Conservation (phyloP, 2,888 invertebrate genomes). For the Polyommatus icarus region DNA sequence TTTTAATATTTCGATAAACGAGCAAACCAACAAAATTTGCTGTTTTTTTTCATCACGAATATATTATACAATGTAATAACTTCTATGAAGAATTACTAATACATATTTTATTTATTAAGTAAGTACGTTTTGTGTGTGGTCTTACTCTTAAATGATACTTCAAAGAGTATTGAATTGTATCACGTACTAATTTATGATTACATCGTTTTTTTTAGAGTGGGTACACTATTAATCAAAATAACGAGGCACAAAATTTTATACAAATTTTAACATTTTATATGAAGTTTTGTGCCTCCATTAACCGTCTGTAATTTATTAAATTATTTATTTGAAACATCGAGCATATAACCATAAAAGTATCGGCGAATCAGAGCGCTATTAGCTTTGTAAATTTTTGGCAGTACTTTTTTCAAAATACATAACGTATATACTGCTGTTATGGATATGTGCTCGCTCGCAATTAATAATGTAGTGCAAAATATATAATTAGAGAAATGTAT, state of each 20-base stretch:
- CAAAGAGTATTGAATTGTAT: background rate
- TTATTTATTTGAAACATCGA: background rate
- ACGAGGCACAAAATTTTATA: too few relatives aligned
- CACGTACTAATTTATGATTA: background rate
- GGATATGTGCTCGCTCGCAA: background rate
- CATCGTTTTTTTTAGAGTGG: too few relatives aligned
- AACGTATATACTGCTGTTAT: background rate
- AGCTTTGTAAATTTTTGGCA: too few relatives aligned
- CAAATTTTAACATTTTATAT: too few relatives aligned
- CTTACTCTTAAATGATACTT: background rate
- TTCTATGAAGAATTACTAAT: background rate
- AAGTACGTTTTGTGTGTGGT: background rate
- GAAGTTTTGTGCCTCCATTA: too few relatives aligned
- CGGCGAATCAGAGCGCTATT: background rate
- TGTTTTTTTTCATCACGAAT: background rate
- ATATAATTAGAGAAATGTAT: slow-evolving; percentile 16
- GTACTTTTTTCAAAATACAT: too few relatives aligned
- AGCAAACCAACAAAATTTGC: background rate
- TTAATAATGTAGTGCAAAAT: slow-evolving; percentile 4
- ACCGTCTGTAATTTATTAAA: too few relatives aligned
- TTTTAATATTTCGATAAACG: background rate
- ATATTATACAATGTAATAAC: background rate
- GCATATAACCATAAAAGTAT: background rate
- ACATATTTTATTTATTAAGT: background rate
- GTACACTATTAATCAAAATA: too few relatives aligned